phyloP scores from a whole-genome alignment of 2,888 invertebrate genomes.

The Polymixis flavicincta region DNA sequence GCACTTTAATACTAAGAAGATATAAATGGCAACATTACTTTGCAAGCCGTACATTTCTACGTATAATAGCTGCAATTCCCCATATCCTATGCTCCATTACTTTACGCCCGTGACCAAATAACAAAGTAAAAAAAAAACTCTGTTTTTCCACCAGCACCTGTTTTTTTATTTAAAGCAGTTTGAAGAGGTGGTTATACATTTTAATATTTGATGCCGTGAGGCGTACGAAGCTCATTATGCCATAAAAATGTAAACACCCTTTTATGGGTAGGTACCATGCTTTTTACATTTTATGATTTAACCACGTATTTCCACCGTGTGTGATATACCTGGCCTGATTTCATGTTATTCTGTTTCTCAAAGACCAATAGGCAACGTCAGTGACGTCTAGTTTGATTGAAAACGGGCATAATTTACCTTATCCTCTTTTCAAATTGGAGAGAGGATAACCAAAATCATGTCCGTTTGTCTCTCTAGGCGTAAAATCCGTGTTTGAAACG shows the following conservation, averaged over 20 bases:
- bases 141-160: constrained; percentile 1
- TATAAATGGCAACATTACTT: neutral
- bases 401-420: no score
- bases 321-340: constrained; percentile 4
- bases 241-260: constrained; percentile 61
- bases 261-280: constrained; percentile 42
- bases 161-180: constrained; percentile 27
- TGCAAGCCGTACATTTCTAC: neutral
- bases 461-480: no score
- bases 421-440: no score
- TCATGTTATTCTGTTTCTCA: constrained; percentile 1
- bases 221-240: constrained; percentile 54
- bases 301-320: constrained; percentile 43
- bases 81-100: neutral
- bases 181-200: constrained; percentile 36
- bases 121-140: constrained; percentile 2
- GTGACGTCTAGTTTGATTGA: no score
- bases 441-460: no score
- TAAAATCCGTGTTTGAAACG: no score
- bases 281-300: constrained; percentile 55
- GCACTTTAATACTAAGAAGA: no score
- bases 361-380: no score
- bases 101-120: neutral
- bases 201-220: constrained; percentile 51
- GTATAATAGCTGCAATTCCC: neutral